Evolutionary conservation across 2,888 invertebrate species (phyloP).

Genomic region (Tubiluchus corallicola): DNA sequence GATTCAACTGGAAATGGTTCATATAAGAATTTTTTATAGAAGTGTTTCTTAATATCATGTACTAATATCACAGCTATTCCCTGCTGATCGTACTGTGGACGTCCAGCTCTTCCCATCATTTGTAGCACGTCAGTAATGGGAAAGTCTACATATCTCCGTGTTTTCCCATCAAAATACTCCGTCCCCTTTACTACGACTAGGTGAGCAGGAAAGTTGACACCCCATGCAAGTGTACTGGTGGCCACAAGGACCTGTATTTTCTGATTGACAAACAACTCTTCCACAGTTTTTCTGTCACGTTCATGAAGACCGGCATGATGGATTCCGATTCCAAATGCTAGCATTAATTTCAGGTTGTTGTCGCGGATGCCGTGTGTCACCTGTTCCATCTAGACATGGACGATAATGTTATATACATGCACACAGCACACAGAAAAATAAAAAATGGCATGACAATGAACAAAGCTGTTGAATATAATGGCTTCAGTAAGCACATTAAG

Average conservation of each 20-base stretch:
- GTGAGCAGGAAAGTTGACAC: slow-evolving; percentile 96
- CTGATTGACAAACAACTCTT: slow-evolving; percentile 79
- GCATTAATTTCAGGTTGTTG: slow-evolving; percentile 69
- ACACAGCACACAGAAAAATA: too few relatives aligned
- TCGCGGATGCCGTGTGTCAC: slow-evolving; percentile 41
- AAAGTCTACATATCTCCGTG: slow-evolving; percentile 92
- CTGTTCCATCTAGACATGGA: slow-evolving; percentile 43
- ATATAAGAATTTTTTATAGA: slow-evolving; percentile 96
- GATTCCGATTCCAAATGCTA: slow-evolving; percentile 92
- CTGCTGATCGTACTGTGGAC: slow-evolving; percentile 87
- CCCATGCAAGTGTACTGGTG: slow-evolving; percentile 96
- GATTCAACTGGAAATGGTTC: slow-evolving; percentile 99
- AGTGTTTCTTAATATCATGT: slow-evolving; percentile 81
- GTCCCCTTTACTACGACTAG: slow-evolving; percentile 96
- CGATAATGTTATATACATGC: slow-evolving; percentile 4
- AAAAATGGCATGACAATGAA: too few relatives aligned
- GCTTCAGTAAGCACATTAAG: too few relatives aligned
- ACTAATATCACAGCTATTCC: slow-evolving; percentile 47
- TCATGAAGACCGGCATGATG: slow-evolving; percentile 96
- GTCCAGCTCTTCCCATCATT: slow-evolving; percentile 98
- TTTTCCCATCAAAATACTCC: slow-evolving; percentile 94
- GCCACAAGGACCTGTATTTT: slow-evolving; percentile 92
- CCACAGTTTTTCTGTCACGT: slow-evolving; percentile 68
- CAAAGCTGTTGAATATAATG: too few relatives aligned
- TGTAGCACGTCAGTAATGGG: slow-evolving; percentile 98